Percentiles rank a stretch among this genome's conserved stretches.
phyloP scores from a whole-genome alignment of 2,888 invertebrate genomes.

The Drosophila subsilvestris region DNA sequence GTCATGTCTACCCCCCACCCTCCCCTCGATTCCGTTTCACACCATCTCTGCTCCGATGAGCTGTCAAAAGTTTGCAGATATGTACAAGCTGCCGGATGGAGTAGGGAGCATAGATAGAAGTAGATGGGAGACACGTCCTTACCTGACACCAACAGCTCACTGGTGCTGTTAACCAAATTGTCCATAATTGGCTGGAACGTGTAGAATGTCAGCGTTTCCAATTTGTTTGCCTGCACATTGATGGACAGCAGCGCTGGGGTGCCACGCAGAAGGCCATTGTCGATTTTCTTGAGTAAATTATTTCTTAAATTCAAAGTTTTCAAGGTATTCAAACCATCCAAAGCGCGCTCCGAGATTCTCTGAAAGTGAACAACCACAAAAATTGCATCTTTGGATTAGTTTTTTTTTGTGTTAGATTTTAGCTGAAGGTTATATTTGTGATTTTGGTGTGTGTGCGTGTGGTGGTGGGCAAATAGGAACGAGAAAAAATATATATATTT shows the following conservation, averaged over 20 bases:
- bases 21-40: neutral
- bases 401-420: conserved; percentile 26
- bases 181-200: conserved; percentile 90
- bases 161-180: conserved; percentile 90
- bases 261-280: conserved; percentile 89
- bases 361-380: conserved; percentile 71
- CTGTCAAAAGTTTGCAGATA: conserved; percentile 41
- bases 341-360: conserved; percentile 90
- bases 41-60: conserved; percentile 6
- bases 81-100: no score
- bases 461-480: conserved; percentile 24
- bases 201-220: conserved; percentile 90
- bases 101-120: neutral
- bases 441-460: neutral
- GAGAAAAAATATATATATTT: conserved; percentile 53
- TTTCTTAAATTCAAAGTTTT: conserved; percentile 89
- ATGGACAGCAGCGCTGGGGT: conserved; percentile 89
- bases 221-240: conserved; percentile 90
- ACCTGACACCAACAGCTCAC: conserved; percentile 92
- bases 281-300: conserved; percentile 90
- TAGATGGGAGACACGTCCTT: conserved; percentile 70
- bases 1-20: conserved; percentile 20
- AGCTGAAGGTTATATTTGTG: conserved; percentile 4
- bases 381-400: conserved; percentile 8
- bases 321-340: conserved; percentile 90